Evolutionary conservation across 2,113 vertebrate genomes (phyloP).

Genomic region (Meleagris gallopavo): DNA sequence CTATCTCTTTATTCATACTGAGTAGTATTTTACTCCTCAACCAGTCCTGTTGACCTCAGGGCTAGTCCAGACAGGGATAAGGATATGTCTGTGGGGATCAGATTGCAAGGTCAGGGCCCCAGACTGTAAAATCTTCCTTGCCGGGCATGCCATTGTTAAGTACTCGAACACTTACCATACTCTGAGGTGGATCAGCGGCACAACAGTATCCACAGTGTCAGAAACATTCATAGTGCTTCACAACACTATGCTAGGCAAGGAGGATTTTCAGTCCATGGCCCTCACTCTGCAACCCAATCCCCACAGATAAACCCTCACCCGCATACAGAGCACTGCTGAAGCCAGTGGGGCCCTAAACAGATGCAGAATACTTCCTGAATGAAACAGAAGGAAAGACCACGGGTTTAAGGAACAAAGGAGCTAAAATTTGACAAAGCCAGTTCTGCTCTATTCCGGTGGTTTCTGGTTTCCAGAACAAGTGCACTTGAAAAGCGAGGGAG

Average conservation of each 20-base stretch:
- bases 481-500: neutral
- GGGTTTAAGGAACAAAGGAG: neutral
- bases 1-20: neutral
- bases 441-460: neutral
- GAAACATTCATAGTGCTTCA: slow-evolving; percentile 16
- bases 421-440: neutral
- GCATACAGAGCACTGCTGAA: neutral
- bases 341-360: neutral
- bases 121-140: neutral
- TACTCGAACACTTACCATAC: neutral
- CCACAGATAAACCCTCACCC: neutral
- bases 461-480: neutral
- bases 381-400: neutral
- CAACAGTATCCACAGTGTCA: accelerated
- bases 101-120: neutral
- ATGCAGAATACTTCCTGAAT: neutral
- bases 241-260: slow-evolving; percentile 19
- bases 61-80: neutral
- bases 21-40: neutral
- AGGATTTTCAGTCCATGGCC: neutral
- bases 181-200: neutral
- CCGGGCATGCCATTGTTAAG: neutral
- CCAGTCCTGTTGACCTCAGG: neutral
- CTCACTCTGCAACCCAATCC: neutral
- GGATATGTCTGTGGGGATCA: neutral